Percentiles rank a stretch among this genome's conserved stretches.
Evolutionary conservation across 2,888 invertebrate genomes (phyloP).

Genomic region (Rhamphomyia laevipes): DNA sequence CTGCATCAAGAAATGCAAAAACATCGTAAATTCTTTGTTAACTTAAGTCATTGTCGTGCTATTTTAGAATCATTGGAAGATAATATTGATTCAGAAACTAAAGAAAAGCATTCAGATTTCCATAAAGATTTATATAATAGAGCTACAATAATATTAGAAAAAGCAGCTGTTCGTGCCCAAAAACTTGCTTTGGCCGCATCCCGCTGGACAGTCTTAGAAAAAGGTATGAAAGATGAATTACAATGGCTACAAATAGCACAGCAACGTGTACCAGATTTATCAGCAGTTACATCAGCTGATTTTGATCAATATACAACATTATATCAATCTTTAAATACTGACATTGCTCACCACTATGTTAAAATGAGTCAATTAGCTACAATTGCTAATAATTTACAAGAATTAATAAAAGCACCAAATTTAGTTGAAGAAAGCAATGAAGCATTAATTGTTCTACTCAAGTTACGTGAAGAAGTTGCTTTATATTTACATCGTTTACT

Average conservation of each 20-base stretch:
- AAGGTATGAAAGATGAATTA: constrained; percentile 70
- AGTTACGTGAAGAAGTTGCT: constrained; percentile 65
- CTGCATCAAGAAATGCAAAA: constrained; percentile 84
- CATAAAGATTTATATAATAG: constrained; percentile 67
- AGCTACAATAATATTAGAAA: constrained; percentile 64
- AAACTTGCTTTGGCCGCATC: constrained; percentile 77
- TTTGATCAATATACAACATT: constrained; percentile 75
- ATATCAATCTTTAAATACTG: constrained; percentile 66
- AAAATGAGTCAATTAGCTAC: constrained; percentile 61
- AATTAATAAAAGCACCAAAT: constrained; percentile 60
- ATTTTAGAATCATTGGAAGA: constrained; percentile 77
- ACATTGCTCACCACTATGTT: constrained; percentile 69
- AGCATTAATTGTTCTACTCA: constrained; percentile 57
- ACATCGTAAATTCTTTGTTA: constrained; percentile 79
- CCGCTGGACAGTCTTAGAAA: constrained; percentile 68
- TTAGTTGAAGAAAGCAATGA: constrained; percentile 62
- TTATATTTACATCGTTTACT: constrained; percentile 56
- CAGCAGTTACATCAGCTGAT: constrained; percentile 68
- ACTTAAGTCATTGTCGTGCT: constrained; percentile 73
- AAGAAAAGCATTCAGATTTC: constrained; percentile 55
- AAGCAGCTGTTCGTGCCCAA: constrained; percentile 69
- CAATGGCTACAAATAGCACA: constrained; percentile 76
- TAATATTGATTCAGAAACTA: constrained; percentile 69
- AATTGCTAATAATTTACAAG: constrained; percentile 61
- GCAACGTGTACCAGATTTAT: constrained; percentile 70